Base-by-base conservation (phyloP, 2,888 invertebrate species). In the Cerastis leucographa region DNA sequence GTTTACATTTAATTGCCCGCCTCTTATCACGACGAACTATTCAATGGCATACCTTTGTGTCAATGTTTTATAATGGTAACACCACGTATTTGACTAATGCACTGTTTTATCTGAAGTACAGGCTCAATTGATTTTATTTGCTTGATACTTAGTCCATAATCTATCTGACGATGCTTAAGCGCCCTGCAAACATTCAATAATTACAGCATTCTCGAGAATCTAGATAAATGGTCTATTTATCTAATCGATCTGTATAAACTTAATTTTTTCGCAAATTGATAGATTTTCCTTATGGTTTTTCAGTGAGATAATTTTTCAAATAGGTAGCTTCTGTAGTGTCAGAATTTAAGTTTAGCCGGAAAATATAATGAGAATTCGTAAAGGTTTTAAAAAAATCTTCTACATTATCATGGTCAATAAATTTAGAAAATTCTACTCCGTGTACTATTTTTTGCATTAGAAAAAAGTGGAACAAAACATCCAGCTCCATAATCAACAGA, bases 1-100 rank as follows among this genome's bases (percentile, higher is more conserved):
- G 29, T 25, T 46, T 46, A 72, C 42, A 72, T 69, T 61, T 76
- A 76, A 68, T 68, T 69, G 64, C n/a, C 8, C 12, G 14, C 22
- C 8, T 59, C 42, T 68, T 68, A 69, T 71, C 85, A 67, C 42
- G 29, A 56, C 68, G 66, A 59, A 76, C 64, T 76, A 77, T 86
- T 78, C 70, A 79, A 83, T 79, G 82, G 71, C 51, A 81, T 78
- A 76, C 83, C 72, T 78, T 71, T 80, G 54, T 76, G 81, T 74
- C 76, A 85, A 87, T 87, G 71, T 87, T 84, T 79, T 76, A 22
- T 35, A 62, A 44, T 7, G 74, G 67, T 71, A 84, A 67, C 59
- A 54, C 0, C 9, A 29, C 42, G 54, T 78, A 78, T 86, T 86
- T 86, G 74, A 76, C 70, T 81, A 85, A 84, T 76, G 71, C 78